A percentile compares a stretch with the other conserved stretches of the same genome.
These are phyloP conservation scores for Listronotus bonariensis DNA, from an alignment of 1,140 invertebrate genomes.

Conservation along the genomic window DNA sequence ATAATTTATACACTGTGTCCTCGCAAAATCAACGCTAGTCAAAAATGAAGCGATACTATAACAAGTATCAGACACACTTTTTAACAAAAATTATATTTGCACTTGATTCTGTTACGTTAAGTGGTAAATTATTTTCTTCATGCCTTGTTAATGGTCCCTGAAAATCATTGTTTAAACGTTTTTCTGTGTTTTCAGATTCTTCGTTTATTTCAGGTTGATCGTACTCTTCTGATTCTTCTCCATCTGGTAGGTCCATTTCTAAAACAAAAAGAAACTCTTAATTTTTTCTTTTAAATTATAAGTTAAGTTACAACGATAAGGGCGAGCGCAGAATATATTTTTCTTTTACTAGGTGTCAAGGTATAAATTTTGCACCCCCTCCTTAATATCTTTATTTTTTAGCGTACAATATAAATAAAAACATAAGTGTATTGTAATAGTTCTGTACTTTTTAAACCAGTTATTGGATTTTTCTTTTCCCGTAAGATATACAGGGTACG, in stretches of 20 bases:
- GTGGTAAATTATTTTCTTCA: slow-evolving; percentile 42
- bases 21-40: slow-evolving; percentile 40
- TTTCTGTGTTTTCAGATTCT: slow-evolving; percentile 45
- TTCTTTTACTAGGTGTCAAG: too few species aligned
- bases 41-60: slow-evolving; percentile 43
- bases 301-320: too few species aligned
- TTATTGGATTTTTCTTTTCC: too few species aligned
- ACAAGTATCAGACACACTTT: slow-evolving; percentile 34
- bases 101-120: slow-evolving; percentile 38
- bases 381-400: too few species aligned
- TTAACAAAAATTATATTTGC: slow-evolving; percentile 25
- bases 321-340: too few species aligned
- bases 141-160: slow-evolving; percentile 49
- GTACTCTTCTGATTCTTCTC: slow-evolving; percentile 46
- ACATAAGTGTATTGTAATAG: too few species aligned
- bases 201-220: slow-evolving; percentile 34
- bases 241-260: slow-evolving; percentile 53
- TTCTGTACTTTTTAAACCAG: too few species aligned
- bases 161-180: slow-evolving; percentile 49
- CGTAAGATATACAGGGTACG: too few species aligned
- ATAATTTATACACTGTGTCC: slow-evolving; percentile 45
- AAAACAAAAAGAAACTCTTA: slow-evolving; percentile 21
- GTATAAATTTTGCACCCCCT: too few species aligned
- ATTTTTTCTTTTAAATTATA: slow-evolving; percentile 3
- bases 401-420: too few species aligned